These are phyloP conservation scores for Actinia tenebrosa DNA, from an alignment of 64 coral and sea anemone genomes.

Conservation along the genomic window DNA sequence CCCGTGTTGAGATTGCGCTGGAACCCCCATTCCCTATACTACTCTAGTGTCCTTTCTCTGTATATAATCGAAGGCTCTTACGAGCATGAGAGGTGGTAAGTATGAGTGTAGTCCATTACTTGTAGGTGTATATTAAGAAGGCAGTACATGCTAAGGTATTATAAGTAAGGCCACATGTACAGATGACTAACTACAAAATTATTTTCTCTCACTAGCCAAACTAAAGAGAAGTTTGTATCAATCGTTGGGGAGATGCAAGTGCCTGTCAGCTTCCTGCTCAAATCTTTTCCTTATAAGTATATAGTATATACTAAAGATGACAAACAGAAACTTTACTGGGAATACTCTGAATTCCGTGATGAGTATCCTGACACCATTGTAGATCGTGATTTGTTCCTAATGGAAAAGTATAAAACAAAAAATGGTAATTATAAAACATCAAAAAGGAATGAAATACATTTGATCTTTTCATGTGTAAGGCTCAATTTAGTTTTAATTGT, in stretches of 20 bases:
- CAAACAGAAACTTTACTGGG: background rate
- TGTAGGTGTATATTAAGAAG: no score
- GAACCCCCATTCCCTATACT: no score
- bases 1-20: no score
- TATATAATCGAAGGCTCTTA: no score
- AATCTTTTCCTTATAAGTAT: constrained; percentile 10
- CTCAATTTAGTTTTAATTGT: no score
- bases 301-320: background rate
- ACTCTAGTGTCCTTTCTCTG: no score
- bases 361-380: background rate
- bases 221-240: background rate
- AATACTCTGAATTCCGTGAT: background rate
- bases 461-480: no score
- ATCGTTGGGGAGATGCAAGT: background rate
- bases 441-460: no score
- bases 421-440: background rate
- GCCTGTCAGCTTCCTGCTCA: background rate
- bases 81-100: no score
- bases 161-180: no score
- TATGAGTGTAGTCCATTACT: no score
- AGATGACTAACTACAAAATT: background rate
- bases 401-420: background rate
- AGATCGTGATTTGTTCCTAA: background rate
- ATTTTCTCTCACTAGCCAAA: background rate
- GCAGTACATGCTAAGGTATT: no score